Base-by-base conservation (phyloP, 2,888 invertebrate species). In the Troglohyphantes excavatus region DNA sequence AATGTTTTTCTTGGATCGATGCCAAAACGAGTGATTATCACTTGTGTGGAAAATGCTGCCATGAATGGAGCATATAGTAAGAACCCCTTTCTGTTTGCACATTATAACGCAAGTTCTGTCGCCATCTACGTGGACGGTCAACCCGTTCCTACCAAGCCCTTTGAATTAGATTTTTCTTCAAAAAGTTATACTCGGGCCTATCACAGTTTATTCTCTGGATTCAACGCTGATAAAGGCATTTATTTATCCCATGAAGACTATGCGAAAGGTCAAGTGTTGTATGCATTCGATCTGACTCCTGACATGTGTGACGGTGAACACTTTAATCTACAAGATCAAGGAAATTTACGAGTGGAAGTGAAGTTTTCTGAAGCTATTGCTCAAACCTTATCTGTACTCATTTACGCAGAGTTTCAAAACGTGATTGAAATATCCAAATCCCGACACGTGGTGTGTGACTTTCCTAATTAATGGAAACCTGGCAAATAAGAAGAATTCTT, bases 401-500 rank as follows among this genome's bases (percentile, higher is more conserved):
- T 92, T 5, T 92, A 93, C 76, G 91, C 92, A 0, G 93, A 93
- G 84, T 93, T 92, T 68, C 92, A 93, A 67, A 93, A 92, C 83
- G 65, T 92, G 17, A 85, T 93, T 11, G 92, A 93, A 87, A 92
- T 92, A 21, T 39, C 61, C 9, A 73, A 84, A 19, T 23, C 84
- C 0, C 23, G 43, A 21, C 59, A 65, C n/a, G 39, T 87, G 9
- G 17, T 78, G 19, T 79, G 26, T n/a, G 86, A 87, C 59, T 87
- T 79, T 33, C 19, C 78, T 63, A 70, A 1, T n/a, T n/a, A n/a
- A 76, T 87, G 72, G 43, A 76, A 88, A 19, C 67, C n/a, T 7
- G 17, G 6, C 29, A 90, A 61, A 72, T 79, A 21, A 17, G 46
- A 33, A 6, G 26, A 29, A 27, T 68, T 23, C 19, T 70, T 23